A percentile compares a stretch with the other conserved stretches of the same genome.
These are phyloP conservation scores for Columba janthina DNA, from an alignment of 2,113 vertebrate species.

Conservation along the genomic window DNA sequence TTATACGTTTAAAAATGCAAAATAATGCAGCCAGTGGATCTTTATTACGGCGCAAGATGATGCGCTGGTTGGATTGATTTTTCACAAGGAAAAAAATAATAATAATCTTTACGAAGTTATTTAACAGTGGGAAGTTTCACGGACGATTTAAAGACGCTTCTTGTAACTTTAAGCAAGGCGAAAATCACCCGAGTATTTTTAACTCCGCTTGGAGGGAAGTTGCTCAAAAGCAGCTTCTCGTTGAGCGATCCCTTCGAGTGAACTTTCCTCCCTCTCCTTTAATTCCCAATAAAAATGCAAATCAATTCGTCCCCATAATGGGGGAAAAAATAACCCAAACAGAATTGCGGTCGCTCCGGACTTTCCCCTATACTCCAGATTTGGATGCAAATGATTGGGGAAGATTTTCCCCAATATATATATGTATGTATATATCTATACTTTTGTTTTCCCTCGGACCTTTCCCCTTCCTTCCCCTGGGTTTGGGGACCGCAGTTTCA, in stretches of 20 bases:
- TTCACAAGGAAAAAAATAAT: background rate
- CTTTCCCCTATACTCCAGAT: background rate
- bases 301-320: background rate
- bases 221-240: background rate
- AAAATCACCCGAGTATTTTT: background rate
- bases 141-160: background rate
- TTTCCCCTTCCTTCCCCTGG: too few relatives aligned
- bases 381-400: background rate
- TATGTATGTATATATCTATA: background rate
- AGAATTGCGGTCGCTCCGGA: background rate
- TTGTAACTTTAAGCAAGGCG: background rate
- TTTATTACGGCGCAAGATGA: background rate
- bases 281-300: slow-evolving; percentile 49
- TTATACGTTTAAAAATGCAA: background rate
- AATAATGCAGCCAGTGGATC: background rate
- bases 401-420: background rate
- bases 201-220: background rate
- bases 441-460: background rate
- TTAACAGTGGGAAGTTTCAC: background rate
- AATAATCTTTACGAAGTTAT: background rate
- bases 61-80: background rate
- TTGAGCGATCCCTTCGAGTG: background rate
- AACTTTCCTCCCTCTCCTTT: background rate
- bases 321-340: background rate
- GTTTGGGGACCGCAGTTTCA: background rate